Evolutionary conservation across 2,113 vertebrate genomes (phyloP).

Genomic region (Columba janthina): DNA sequence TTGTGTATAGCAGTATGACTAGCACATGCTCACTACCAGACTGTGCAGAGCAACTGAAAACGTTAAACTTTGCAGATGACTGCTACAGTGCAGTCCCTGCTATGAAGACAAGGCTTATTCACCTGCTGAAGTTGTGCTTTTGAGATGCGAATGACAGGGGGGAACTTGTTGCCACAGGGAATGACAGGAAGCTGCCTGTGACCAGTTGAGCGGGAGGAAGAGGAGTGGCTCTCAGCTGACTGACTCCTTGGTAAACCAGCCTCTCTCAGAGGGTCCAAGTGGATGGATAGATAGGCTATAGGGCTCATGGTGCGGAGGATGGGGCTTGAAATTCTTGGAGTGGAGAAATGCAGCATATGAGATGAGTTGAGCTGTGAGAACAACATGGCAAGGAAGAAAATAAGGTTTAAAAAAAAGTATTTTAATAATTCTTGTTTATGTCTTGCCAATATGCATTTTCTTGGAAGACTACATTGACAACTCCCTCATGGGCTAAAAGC

Average conservation of each 20-base stretch:
- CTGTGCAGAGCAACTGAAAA: slow-evolving; percentile 5
- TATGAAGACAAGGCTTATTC: slow-evolving; percentile 72
- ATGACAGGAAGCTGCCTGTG: slow-evolving; percentile 89
- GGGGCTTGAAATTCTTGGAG: slow-evolving; percentile 83
- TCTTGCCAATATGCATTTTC: background rate
- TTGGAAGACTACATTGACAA: background rate
- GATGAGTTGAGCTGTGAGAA: slow-evolving; percentile 89
- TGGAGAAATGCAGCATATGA: slow-evolving; percentile 86
- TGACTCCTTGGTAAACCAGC: slow-evolving; percentile 83
- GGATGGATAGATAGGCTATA: slow-evolving; percentile 80
- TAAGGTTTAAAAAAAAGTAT: slow-evolving; percentile 32
- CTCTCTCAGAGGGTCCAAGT: slow-evolving; percentile 82
- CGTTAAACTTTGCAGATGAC: background rate
- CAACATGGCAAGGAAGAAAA: slow-evolving; percentile 61
- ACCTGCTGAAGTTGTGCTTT: slow-evolving; percentile 93
- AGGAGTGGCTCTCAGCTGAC: slow-evolving; percentile 81
- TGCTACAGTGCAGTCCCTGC: background rate
- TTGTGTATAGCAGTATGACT: slow-evolving; percentile 34
- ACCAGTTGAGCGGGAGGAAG: slow-evolving; percentile 77
- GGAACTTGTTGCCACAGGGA: slow-evolving; percentile 85
- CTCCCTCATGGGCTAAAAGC: background rate
- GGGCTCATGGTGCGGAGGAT: slow-evolving; percentile 85
- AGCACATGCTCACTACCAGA: background rate
- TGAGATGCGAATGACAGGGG: slow-evolving; percentile 92
- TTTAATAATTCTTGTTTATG: background rate